Evolutionary conservation across 1,140 invertebrate genomes (phyloP).

Genomic region (Temnothorax nylanderi): DNA sequence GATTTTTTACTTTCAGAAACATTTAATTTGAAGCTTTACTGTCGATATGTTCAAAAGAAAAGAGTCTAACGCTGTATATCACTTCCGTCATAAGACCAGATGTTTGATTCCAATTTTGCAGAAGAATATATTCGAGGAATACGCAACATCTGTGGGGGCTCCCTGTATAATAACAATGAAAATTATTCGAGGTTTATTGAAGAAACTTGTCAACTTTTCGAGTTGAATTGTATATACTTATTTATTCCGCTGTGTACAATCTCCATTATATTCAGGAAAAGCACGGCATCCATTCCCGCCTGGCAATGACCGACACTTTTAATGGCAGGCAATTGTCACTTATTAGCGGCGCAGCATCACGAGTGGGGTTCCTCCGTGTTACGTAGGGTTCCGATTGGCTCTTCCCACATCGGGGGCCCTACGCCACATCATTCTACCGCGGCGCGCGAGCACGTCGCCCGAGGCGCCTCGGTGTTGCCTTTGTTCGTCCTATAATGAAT

Average conservation of each 20-base stretch:
- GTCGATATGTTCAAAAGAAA: not conserved
- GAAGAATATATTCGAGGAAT: not conserved
- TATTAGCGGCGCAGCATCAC: constrained; percentile 43
- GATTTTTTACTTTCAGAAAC: not conserved
- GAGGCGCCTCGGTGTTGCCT: constrained; percentile 79
- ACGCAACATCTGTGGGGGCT: not conserved
- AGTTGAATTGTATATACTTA: constrained; percentile 3
- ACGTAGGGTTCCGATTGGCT: constrained; percentile 27
- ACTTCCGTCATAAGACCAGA: not conserved
- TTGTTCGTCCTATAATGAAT: constrained; percentile 84
- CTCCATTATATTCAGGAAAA: constrained; percentile 51
- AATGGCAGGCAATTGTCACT: constrained; percentile 52
- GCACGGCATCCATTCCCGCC: constrained; percentile 27
- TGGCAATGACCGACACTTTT: constrained; percentile 51
- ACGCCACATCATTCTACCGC: constrained; percentile 40
- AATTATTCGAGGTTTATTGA: not conserved
- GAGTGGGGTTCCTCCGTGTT: constrained; percentile 2
- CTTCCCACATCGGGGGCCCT: constrained; percentile 15
- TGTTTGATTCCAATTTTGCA: not conserved
- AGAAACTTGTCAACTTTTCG: not conserved
- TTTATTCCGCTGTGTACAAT: not conserved
- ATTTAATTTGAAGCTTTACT: not conserved
- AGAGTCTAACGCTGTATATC: not conserved
- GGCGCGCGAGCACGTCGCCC: constrained; percentile 74
- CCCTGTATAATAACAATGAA: not conserved